Base-by-base conservation (phyloP, 2,113 vertebrate species). In the Chloropsis hardwickii region DNA sequence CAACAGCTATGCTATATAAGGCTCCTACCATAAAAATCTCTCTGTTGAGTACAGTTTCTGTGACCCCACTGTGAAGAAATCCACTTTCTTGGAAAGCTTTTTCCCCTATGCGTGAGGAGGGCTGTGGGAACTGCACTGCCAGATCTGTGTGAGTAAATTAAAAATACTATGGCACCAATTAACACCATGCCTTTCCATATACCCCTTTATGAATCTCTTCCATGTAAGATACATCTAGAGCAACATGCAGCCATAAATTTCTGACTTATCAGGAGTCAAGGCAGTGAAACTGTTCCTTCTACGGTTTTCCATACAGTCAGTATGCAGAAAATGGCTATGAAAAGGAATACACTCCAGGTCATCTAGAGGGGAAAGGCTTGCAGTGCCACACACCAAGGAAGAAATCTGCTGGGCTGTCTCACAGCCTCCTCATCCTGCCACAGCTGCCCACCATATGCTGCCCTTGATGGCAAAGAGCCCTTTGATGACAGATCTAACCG, bases 41-140 rank as follows among this genome's bases (percentile, higher is more conserved):
- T 69, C 76, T 54, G 25, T 54, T 53, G 23, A 0, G 0, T 67
- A 23, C 4, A 7, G 5, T 67, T 66, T 82, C 44, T 88, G 44
- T 85, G 19, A 67, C 39, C 64, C 29, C n/a, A 44, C 23, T 74
- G 39, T 16, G 33, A 82, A 88, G 33, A 84, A 93, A 89, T 28
- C 5, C 14, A 9, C 44, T 71, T 88, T 72, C 18, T 47, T 5
- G 6, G 17, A 27, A 58, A 77, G n/a, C 5, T 74, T 85, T 57
- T 42, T 25, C 5, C 14, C 12, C 18, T 53, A 2, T 31, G 56
- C 1, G 2, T 33, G 28, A 82, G 51, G 44, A 90, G 11, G 53
- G 24, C 51, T 88, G 22, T 58, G 39, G 44, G 57, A 82, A 22
- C 20, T 61, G 4, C 37, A 29, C 6, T 64, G 35, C 48, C 53